phyloP scores from a whole-genome alignment of 2,888 invertebrate genomes.

The Steinernema scapterisci region DNA sequence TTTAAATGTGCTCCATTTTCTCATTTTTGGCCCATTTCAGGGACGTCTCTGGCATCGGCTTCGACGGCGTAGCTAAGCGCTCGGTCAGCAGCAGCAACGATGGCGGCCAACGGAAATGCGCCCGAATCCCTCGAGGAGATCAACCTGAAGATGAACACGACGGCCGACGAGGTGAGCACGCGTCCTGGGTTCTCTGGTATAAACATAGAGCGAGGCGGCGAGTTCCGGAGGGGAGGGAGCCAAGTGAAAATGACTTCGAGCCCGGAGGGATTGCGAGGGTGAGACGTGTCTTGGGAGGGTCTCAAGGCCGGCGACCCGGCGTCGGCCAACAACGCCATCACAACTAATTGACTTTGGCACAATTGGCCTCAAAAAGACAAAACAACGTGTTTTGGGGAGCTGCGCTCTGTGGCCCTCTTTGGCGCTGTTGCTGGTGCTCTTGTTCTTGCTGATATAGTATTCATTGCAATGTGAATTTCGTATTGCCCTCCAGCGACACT shows the following conservation, averaged over 20 bases:
- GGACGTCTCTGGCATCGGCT: not conserved
- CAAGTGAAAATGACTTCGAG: slow-evolving; percentile 27
- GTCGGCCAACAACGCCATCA: slow-evolving; percentile 4
- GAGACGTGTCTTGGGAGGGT: slow-evolving; percentile 1
- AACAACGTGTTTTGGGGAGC: slow-evolving; percentile 27
- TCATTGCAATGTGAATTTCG: slow-evolving; percentile 28
- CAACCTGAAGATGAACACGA: slow-evolving; percentile 66
- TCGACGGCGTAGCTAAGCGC: not conserved
- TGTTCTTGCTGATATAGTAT: slow-evolving; percentile 20
- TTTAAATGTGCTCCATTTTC: slow-evolving; percentile 10
- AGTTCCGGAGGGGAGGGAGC: not conserved
- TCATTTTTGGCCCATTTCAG: slow-evolving; percentile 8
- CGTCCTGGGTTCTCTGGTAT: not conserved
- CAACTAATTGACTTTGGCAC: slow-evolving; percentile 26
- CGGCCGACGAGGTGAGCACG: slow-evolving; percentile 63
- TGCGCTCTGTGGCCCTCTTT: not conserved
- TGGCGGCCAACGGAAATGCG: slow-evolving; percentile 54
- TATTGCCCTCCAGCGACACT: not conserved
- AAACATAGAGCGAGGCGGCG: no score
- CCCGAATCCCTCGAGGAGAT: slow-evolving; percentile 66
- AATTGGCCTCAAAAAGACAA: slow-evolving; percentile 19
- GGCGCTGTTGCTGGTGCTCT: no score
- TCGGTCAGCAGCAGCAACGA: not conserved
- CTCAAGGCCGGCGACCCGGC: not conserved
- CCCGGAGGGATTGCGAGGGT: not conserved